A percentile compares a stretch with the other conserved stretches of the same genome.
These are phyloP conservation scores for Colletes gigas DNA, from an alignment of 1,140 invertebrate species.

Conservation along the genomic window DNA sequence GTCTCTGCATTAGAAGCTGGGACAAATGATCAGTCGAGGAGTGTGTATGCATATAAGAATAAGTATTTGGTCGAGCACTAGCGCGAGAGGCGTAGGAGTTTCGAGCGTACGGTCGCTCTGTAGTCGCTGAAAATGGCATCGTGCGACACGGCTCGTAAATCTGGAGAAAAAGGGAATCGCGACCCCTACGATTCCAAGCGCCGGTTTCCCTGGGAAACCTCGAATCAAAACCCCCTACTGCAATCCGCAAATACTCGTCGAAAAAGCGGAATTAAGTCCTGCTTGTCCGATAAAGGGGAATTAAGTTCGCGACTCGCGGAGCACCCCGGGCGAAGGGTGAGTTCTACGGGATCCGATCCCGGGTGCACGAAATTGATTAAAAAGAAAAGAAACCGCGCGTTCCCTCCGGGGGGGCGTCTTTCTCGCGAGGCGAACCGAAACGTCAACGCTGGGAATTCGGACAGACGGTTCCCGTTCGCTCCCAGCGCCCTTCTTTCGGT, in stretches of 20 bases:
- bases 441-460: not conserved
- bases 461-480: not conserved
- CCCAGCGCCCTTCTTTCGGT: conserved; percentile 1
- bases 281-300: not conserved
- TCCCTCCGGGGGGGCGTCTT: not conserved
- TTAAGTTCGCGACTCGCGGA: not conserved
- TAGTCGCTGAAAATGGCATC: not conserved
- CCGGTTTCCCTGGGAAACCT: not conserved
- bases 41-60: too few relatives aligned
- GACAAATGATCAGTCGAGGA: too few relatives aligned
- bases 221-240: not conserved
- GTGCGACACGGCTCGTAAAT: not conserved
- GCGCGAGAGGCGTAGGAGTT: too few relatives aligned
- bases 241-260: conserved; percentile 3
- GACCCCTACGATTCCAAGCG: not conserved
- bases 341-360: not conserved
- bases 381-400: not conserved
- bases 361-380: conserved; percentile 7
- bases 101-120: too few relatives aligned
- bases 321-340: not conserved
- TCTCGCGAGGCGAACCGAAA: not conserved
- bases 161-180: too few relatives aligned
- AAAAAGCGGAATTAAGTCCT: conserved; percentile 4
- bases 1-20: too few relatives aligned
- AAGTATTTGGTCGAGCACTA: too few relatives aligned